Evolutionary conservation across 1,140 invertebrate species (phyloP).

Genomic region (Conopomorpha cramerella): DNA sequence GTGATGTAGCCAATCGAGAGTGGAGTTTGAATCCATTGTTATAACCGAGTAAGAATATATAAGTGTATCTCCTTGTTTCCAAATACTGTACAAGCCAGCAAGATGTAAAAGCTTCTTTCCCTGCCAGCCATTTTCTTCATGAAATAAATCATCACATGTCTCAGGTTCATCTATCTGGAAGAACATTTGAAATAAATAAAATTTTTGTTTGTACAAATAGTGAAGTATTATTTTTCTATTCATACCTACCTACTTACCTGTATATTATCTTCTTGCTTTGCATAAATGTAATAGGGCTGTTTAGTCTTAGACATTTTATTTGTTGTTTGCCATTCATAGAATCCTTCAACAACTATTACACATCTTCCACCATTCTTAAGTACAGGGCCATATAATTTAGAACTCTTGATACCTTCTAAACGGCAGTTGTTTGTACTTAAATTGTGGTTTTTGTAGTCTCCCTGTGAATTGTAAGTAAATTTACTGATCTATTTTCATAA

Average conservation of each 20-base stretch:
- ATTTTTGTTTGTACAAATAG: constrained; percentile 1
- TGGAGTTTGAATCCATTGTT: constrained; percentile 74
- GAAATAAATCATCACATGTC: constrained; percentile 59
- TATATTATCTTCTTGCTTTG: constrained; percentile 56
- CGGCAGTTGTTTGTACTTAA: constrained; percentile 83
- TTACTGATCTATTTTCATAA: constrained; percentile 1
- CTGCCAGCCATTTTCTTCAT: constrained; percentile 62
- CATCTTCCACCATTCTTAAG: constrained; percentile 74
- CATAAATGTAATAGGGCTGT: constrained; percentile 80
- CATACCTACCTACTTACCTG: constrained; percentile 16
- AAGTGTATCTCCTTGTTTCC: constrained; percentile 63
- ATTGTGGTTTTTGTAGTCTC: constrained; percentile 68
- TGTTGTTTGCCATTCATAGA: constrained; percentile 87
- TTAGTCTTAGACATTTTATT: constrained; percentile 65
- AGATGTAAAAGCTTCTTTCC: constrained; percentile 71
- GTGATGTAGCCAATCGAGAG: constrained; percentile 76
- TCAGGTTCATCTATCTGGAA: constrained; percentile 63
- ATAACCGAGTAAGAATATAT: constrained; percentile 79
- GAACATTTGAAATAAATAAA: constrained; percentile 9
- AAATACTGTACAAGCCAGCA: constrained; percentile 78
- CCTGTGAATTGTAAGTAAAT: constrained; percentile 41
- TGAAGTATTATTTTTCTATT: constrained; percentile 26
- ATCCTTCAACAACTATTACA: constrained; percentile 79
- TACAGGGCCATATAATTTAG: constrained; percentile 69
- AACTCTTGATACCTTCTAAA: constrained; percentile 70